Evolutionary conservation across 2,113 vertebrate species (phyloP).

Genomic region (Leptobrachium ailaonicum): DNA sequence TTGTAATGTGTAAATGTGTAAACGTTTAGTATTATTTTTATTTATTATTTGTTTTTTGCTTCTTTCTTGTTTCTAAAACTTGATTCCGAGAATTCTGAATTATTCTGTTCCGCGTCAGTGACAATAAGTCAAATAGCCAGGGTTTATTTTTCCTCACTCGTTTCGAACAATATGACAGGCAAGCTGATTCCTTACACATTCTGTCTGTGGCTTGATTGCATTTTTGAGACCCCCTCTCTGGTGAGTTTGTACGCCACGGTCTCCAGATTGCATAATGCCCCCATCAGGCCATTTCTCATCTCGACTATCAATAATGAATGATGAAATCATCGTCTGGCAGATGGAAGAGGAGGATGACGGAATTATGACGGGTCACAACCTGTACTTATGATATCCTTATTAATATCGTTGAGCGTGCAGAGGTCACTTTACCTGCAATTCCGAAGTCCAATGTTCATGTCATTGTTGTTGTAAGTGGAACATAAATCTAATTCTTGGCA

Average conservation of each 20-base stretch:
- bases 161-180: not conserved
- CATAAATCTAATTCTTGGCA: not conserved
- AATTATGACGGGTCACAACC: slow-evolving; percentile 20
- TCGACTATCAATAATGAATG: slow-evolving; percentile 26
- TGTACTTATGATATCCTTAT: slow-evolving; percentile 9
- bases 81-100: not conserved
- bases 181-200: not conserved
- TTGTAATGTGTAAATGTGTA: no score
- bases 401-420: slow-evolving; percentile 8
- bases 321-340: slow-evolving; percentile 10
- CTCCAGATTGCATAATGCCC: slow-evolving; percentile 5
- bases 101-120: not conserved
- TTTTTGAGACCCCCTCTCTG: not conserved
- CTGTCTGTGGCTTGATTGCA: not conserved
- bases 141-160: not conserved
- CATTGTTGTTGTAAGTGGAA: slow-evolving; percentile 1
- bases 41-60: no score
- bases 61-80: no score
- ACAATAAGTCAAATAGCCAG: not conserved
- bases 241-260: not conserved
- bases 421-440: not conserved
- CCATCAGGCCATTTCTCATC: slow-evolving; percentile 9
- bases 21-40: no score
- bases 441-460: not conserved
- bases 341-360: slow-evolving; percentile 6